Conservation (phyloP, 2,888 invertebrate species). For the Silvanus unidentatus region DNA sequence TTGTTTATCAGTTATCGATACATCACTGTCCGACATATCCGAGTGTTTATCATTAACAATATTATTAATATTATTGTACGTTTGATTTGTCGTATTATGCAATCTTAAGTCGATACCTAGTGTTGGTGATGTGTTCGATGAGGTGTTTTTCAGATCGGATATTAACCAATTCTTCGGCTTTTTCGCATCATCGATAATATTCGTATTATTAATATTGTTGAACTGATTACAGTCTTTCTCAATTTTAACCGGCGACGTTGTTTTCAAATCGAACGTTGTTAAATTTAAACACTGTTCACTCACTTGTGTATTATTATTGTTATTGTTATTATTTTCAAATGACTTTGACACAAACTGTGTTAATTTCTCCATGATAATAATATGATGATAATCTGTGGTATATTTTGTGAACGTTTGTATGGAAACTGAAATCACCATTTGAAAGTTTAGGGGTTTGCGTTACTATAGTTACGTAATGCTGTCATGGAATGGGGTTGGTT, state of each 20-base stretch:
- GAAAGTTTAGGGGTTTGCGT: slow-evolving; percentile 39
- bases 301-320: slow-evolving; percentile 36
- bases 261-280: slow-evolving; percentile 22
- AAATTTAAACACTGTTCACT: slow-evolving; percentile 37
- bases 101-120: slow-evolving; percentile 40
- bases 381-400: slow-evolving; percentile 37
- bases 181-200: slow-evolving; percentile 26
- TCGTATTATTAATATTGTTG: neutral
- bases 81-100: slow-evolving; percentile 20
- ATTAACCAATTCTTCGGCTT: slow-evolving; percentile 45
- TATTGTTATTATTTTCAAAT: slow-evolving; percentile 60
- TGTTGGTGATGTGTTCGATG: slow-evolving; percentile 11
- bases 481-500: slow-evolving; percentile 35
- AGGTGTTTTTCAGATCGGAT: slow-evolving; percentile 38
- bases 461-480: slow-evolving; percentile 39
- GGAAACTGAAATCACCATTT: slow-evolving; percentile 41
- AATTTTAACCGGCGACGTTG: slow-evolving; percentile 32
- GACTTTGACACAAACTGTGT: slow-evolving; percentile 88
- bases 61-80: slow-evolving; percentile 9
- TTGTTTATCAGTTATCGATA: slow-evolving; percentile 12
- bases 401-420: slow-evolving; percentile 38
- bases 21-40: slow-evolving; percentile 13
- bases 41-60: slow-evolving; percentile 16
- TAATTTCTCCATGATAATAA: slow-evolving; percentile 71
- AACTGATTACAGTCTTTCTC: slow-evolving; percentile 32